These are phyloP conservation scores for Achatina immaculata DNA, from an alignment of 1,140 invertebrate species.

Conservation along the genomic window DNA sequence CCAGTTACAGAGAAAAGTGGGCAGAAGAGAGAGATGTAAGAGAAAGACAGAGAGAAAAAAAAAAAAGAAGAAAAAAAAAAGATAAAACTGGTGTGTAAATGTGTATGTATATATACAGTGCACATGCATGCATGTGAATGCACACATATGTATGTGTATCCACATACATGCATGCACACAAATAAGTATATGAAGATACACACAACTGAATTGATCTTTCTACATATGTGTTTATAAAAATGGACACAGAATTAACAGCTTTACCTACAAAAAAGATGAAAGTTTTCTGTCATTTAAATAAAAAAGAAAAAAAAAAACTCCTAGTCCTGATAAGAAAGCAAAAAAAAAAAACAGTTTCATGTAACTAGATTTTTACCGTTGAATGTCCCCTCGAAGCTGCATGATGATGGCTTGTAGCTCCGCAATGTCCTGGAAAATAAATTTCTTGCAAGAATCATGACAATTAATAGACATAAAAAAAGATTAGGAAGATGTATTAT, in stretches of 20 bases:
- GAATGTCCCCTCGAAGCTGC: constrained; percentile 60
- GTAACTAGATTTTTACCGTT: constrained; percentile 53
- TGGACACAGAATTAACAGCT: background rate
- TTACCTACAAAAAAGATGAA: background rate
- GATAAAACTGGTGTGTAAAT: no score
- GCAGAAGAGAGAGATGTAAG: no score
- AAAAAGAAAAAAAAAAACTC: background rate
- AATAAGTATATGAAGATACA: background rate
- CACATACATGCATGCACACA: no score
- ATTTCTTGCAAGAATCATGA: background rate
- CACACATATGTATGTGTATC: no score
- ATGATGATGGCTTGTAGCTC: constrained; percentile 61
- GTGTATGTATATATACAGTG: no score
- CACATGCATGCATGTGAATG: no score
- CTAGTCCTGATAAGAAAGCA: no score
- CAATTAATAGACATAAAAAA: constrained; percentile 12
- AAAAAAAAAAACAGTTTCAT: background rate
- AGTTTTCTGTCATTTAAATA: background rate
- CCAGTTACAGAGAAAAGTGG: no score
- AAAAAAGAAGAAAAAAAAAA: no score
- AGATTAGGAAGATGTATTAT: background rate
- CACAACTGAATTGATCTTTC: background rate
- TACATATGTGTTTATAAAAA: background rate
- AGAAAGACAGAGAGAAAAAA: no score
- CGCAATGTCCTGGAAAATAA: constrained; percentile 56